Base-by-base conservation (phyloP, 2,888 invertebrate species). In the Lamellibrachia columna region DNA sequence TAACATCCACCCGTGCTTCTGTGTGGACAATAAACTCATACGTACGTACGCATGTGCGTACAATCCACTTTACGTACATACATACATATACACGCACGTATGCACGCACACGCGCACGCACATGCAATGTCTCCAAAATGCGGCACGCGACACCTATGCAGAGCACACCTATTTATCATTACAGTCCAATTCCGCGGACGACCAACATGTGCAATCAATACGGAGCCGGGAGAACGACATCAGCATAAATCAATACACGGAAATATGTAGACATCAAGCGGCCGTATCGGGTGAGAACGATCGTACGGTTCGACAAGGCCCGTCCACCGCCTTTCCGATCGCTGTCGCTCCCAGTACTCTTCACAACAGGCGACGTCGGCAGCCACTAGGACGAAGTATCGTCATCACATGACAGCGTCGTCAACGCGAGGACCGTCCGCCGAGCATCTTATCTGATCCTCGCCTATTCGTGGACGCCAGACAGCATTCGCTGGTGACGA, bases 191-290 rank as follows among this genome's bases (percentile, higher is more conserved):
- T 2, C n/a, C 75, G 15, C 75, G 75, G 91, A 60, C 91, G 91
- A 28, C 92, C 90, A 91, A 52, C 92, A 40, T 9, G 91, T 15
- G 90, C 53, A 52, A 53, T 55, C 90, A 90, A 92, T 90, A 92
- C 60, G 53, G 22, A 28, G 92, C 53, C 55, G 55, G 58, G n/a
- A 53, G 53, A 53, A n/a, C 55, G 58, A 55, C 53, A 91, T 52
- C 22, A 91, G 90, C 91, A 75, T 55, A 91, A 91, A 92, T 55
- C 91, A 22, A 6, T 40, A 90, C 53, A 9, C 11, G 52, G 53
- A 53, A 6, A 75, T 6, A 53, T 22, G 90, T 8, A 90, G 52
- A 52, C n/a, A 52, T 15, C 40, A 92, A 28, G 53, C n/a, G 91
- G 58, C 40, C 53, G 55, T 53, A 40, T 22, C 75, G 92, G 3